Evolutionary conservation across 1,140 invertebrate species (phyloP), one percentile per base, ranked within the genome.

Genomic region (Drosophila gunungcola): DNA sequence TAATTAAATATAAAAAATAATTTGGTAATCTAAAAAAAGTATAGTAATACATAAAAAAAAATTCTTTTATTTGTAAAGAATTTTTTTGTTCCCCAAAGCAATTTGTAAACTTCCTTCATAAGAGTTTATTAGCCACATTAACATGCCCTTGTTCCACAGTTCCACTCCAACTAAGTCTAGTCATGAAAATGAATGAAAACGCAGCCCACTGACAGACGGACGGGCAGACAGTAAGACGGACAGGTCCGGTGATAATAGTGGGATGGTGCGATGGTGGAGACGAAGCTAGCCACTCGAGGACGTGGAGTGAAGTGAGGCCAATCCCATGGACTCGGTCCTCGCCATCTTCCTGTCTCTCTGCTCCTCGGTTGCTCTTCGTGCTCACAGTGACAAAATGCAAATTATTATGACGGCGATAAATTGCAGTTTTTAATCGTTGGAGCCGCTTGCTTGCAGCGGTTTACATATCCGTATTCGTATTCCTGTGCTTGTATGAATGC

Each of bases 321-420:
- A 76, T 76, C 73, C 62, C 61, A 75, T 49, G 32, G n/a, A 38
- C 21, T 43, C 52, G 53, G 38, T 64, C 29, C 60, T 65, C 38
- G 38, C 45, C 52, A 21, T 76, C 48, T 65, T 52, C 53, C 63
- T 54, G 54, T 51, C 46, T 41, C 39, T 41, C 34, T 46, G 29
- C 4, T 41, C 29, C 57, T 52, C 51, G 36, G 58, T 42, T 39
- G 64, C 70, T 73, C 49, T 52, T 64, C 58, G 56, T 58, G 62
- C 64, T 72, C 63, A 68, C 83, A 89, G 83, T 89, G 83, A 88
- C 83, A 88, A 88, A 88, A 88, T 88, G 83, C 83, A 89, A 88
- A 88, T 88, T 89, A 88, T 88, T 88, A 88, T 88, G 84, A 88
- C 83, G 86, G 84, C 83, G 84, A 88, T 88, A 88, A 88, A 88